Evolutionary conservation across 2,113 vertebrate species (phyloP).

Genomic region (Mus musculus): DNA sequence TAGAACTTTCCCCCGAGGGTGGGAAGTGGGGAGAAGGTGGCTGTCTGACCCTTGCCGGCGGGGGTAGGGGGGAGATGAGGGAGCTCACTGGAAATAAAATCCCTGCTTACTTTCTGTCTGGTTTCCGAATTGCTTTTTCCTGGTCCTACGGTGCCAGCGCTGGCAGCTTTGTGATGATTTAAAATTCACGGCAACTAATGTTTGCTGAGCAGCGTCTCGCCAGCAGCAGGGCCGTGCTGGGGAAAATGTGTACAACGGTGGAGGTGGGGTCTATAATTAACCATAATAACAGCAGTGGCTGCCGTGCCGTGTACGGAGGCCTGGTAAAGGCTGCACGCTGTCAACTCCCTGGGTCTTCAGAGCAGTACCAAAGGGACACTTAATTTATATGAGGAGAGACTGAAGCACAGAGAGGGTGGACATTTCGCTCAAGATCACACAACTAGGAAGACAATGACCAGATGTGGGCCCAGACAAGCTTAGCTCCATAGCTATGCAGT

Average conservation of each 20-base stretch:
- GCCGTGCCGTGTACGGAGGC: rapidly evolving
- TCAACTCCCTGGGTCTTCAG: rapidly evolving
- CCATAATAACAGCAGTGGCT: neutral
- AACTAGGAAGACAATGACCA: neutral
- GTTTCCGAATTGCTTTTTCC: constrained; percentile 77
- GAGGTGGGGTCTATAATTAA: neutral
- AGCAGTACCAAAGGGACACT: rapidly evolving
- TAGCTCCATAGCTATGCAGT: neutral
- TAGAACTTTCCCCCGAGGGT: neutral
- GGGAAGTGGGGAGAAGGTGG: neutral
- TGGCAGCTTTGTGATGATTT: constrained; percentile 60
- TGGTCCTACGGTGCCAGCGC: constrained; percentile 70
- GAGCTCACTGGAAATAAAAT: constrained; percentile 67
- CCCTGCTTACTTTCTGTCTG: constrained; percentile 81
- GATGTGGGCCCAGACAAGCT: neutral
- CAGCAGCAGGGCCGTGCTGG: neutral
- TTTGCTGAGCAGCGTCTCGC: constrained; percentile 59
- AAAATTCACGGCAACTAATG: constrained; percentile 76
- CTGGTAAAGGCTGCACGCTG: neutral
- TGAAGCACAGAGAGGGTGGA: neutral
- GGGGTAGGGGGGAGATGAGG: neutral
- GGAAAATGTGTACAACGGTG: neutral
- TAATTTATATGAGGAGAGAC: neutral
- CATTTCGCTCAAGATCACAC: neutral
- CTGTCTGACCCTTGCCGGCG: constrained; percentile 25